Conservation (phyloP, 2,113 vertebrate species). For the Salvelinus namaycush region DNA sequence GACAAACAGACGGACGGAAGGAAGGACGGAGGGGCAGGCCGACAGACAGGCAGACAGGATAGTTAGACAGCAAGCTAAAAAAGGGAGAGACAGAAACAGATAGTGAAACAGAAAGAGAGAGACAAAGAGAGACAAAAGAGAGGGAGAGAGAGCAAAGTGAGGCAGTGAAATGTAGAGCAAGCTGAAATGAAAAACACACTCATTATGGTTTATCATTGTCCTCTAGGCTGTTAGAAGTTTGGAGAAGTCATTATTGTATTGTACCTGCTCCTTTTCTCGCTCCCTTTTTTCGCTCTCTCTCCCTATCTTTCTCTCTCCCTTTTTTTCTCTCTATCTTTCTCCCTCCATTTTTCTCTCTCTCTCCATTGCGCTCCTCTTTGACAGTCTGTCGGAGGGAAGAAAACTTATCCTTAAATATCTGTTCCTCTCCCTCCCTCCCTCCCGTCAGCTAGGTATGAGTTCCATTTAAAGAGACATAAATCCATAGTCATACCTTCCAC, state of each 20-base stretch:
- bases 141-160: not conserved
- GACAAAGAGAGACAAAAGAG: not conserved
- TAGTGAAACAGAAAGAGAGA: not conserved
- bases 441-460: slow-evolving; percentile 26
- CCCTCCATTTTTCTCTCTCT: slow-evolving; percentile 11
- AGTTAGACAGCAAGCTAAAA: not conserved
- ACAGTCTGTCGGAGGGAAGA: slow-evolving; percentile 24
- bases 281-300: too few species aligned
- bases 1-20: too few species aligned
- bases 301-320: not conserved
- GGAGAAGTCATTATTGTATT: slow-evolving; percentile 24
- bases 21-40: not conserved
- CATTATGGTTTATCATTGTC: slow-evolving; percentile 22
- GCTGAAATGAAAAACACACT: not conserved
- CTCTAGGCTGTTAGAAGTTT: slow-evolving; percentile 26
- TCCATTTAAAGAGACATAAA: slow-evolving; percentile 32
- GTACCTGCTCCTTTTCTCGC: not conserved
- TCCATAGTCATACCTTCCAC: slow-evolving; percentile 18
- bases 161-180: not conserved
- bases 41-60: not conserved
- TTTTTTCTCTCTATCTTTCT: slow-evolving; percentile 3
- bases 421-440: slow-evolving; percentile 3
- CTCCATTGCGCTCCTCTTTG: slow-evolving; percentile 13
- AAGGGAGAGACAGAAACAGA: not conserved
- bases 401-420: slow-evolving; percentile 23